A percentile compares a stretch with the other conserved stretches of the same genome.
phyloP scores from a whole-genome alignment of 2,797 vertebrate species.

The Artibeus jamaicensis region DNA sequence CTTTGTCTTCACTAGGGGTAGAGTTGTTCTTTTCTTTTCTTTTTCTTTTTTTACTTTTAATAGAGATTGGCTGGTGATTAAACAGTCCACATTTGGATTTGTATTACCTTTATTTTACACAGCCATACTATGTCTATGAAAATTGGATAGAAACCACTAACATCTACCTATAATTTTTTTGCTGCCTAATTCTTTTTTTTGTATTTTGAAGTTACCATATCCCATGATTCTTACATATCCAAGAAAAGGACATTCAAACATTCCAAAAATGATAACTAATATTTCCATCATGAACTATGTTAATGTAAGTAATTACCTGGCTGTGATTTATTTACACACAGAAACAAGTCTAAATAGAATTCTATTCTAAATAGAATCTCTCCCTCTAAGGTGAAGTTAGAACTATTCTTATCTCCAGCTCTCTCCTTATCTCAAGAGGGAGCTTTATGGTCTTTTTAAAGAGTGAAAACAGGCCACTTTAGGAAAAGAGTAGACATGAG shows the following conservation, averaged over 20 bases:
- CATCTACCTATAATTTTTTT: not conserved
- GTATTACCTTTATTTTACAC: not conserved
- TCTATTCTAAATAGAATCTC: not conserved
- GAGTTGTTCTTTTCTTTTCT: not conserved
- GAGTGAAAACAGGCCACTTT: not conserved
- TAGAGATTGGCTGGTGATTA: not conserved
- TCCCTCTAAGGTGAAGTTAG: not conserved
- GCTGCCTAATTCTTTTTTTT: not conserved
- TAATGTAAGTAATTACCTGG: not conserved
- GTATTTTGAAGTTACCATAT: not conserved
- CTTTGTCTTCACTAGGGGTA: not conserved
- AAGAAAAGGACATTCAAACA: not conserved
- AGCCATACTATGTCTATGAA: not conserved
- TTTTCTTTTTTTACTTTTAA: not conserved
- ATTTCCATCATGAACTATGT: not conserved
- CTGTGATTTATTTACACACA: not conserved
- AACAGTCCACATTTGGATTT: not conserved
- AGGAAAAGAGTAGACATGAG: not conserved
- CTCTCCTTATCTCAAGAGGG: constrained; percentile 13
- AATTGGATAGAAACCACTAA: not conserved
- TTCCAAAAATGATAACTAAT: not conserved
- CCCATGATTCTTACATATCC: not conserved
- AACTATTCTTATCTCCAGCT: not conserved
- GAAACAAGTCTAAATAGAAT: not conserved
- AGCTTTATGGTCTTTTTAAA: not conserved